Conservation (phyloP, 2,797 vertebrate genomes). For the Pogoniulus pusillus region DNA sequence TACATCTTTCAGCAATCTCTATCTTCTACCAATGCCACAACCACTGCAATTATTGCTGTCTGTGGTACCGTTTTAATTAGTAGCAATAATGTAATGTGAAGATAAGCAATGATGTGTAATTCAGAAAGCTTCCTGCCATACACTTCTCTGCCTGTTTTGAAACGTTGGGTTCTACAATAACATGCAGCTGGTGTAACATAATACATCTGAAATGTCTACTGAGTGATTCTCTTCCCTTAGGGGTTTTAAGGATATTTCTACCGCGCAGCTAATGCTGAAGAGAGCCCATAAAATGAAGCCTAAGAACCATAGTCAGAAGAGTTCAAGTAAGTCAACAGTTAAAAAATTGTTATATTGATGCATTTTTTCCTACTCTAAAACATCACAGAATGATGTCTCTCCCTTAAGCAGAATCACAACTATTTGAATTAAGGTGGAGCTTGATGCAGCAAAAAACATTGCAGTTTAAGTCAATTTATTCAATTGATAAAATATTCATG, state of each 20-base stretch:
- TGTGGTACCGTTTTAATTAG: neutral
- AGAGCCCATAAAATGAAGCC: conserved; percentile 91
- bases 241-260: conserved; percentile 87
- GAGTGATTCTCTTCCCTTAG: conserved; percentile 72
- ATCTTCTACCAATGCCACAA: neutral
- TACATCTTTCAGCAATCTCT: neutral
- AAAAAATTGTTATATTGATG: neutral
- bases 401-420: neutral
- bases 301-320: conserved; percentile 77
- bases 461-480: neutral
- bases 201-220: neutral
- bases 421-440: neutral
- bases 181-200: conserved; percentile 1
- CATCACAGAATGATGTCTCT: neutral
- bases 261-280: conserved; percentile 89
- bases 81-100: neutral
- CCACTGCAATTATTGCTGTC: neutral
- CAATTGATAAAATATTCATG: neutral
- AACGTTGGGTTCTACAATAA: neutral
- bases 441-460: neutral
- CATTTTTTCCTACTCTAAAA: neutral
- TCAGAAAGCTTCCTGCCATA: neutral
- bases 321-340: conserved; percentile 76
- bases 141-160: neutral
- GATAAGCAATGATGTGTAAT: neutral